Base-by-base conservation (phyloP, 2,888 invertebrate genomes). In the Microchrysa polita region DNA sequence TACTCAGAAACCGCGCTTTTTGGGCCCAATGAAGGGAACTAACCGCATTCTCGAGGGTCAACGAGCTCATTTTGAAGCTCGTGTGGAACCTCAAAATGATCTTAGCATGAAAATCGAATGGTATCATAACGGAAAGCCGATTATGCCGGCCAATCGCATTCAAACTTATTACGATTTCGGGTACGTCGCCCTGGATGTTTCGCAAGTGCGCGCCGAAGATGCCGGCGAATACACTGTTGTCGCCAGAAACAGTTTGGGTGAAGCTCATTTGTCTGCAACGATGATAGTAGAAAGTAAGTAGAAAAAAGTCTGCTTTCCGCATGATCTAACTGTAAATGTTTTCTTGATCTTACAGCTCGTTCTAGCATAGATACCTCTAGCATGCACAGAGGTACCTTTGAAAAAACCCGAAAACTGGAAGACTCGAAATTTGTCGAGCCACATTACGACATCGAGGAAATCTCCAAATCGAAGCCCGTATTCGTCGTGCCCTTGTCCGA, bases 91-190 rank as follows among this genome's bases (percentile, higher is more conserved):
- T 0, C 94, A 96, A 84, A 96, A 93, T 81, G 98, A 98, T 85
- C 89, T 96, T 34, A 93, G 93, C 20, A 92, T 98, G 92, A 90
- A 90, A 81, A 92, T 96, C 76, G 97, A 98, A 86, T 99, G 98
- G 98, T 97, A 95, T 83, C 95, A 95, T 81, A 97, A 99, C 85
- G 97, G 96, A 72, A 92, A 93, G 82, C 91, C 95, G 76, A 92
- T 99, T 75, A 93, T 92, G 81, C 90, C 91, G 75, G 95, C 95
- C 48, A 95, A 93, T 81, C 91, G 98, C 79, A 98, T 96, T 81
- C 96, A 96, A 85, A 95, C 94, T 9, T 94, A 95, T 82, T 93
- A 97, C 80, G 97, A 98, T 84, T 98, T 98, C 86, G 98, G 98
- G 74, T 97, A 97, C 82, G 97, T 98, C 20, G 96, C 97, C 44